These are phyloP conservation scores for Goniozus legneri DNA, from an alignment of 1,140 invertebrate genomes.

Conservation along the genomic window DNA sequence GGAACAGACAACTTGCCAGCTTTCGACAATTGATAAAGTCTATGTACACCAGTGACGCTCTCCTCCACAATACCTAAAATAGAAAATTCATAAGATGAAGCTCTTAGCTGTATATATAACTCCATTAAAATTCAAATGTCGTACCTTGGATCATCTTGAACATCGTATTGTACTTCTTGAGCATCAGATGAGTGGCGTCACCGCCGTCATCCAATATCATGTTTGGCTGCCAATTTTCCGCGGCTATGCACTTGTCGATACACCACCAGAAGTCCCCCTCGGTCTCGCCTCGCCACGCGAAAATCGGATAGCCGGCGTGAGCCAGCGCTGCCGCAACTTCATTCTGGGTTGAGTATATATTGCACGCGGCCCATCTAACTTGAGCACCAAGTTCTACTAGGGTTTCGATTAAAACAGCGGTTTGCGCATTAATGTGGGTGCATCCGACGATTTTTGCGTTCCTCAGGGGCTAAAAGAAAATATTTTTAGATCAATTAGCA, in stretches of 20 bases:
- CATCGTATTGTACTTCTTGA: slow-evolving; percentile 93
- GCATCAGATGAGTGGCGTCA: slow-evolving; percentile 94
- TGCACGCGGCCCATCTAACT: slow-evolving; percentile 94
- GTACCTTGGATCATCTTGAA: slow-evolving; percentile 93
- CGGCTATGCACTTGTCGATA: slow-evolving; percentile 90
- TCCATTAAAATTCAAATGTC: slow-evolving; percentile 45
- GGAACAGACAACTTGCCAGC: slow-evolving; percentile 92
- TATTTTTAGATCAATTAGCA: background rate
- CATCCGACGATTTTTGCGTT: slow-evolving; percentile 96
- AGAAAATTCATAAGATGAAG: background rate
- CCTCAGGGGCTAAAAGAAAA: slow-evolving; percentile 66
- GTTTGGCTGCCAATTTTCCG: slow-evolving; percentile 95
- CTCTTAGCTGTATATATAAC: slow-evolving; percentile 1
- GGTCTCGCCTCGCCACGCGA: slow-evolving; percentile 93
- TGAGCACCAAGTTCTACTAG: slow-evolving; percentile 85
- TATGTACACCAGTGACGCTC: slow-evolving; percentile 95
- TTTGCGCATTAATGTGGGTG: slow-evolving; percentile 97
- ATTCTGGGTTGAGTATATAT: slow-evolving; percentile 98
- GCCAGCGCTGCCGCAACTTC: slow-evolving; percentile 96
- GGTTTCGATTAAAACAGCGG: slow-evolving; percentile 94
- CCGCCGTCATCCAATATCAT: slow-evolving; percentile 98
- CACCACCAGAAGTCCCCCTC: slow-evolving; percentile 99
- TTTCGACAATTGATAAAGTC: slow-evolving; percentile 94
- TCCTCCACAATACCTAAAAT: slow-evolving; percentile 91
- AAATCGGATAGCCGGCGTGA: slow-evolving; percentile 84